Conservation (phyloP, 2,888 invertebrate species). For the Tachina fera region DNA sequence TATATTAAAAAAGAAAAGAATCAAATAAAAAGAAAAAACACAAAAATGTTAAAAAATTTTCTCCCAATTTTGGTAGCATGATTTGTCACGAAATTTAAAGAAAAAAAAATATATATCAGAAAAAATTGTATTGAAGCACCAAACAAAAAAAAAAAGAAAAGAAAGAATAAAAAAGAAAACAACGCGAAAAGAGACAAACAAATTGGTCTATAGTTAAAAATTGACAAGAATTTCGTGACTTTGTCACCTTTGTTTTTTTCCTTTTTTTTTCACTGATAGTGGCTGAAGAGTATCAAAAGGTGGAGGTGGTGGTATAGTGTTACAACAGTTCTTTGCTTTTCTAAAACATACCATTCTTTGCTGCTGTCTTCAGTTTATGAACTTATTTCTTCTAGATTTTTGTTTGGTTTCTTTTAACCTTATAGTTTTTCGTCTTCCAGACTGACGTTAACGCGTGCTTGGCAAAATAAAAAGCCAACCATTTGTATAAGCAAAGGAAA, state of each 20-base stretch:
- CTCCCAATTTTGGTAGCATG: slow-evolving; percentile 82
- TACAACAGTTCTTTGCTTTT: slow-evolving; percentile 67
- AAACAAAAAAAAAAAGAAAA: slow-evolving; percentile 26
- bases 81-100: slow-evolving; percentile 81
- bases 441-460: slow-evolving; percentile 67
- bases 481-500: slow-evolving; percentile 23
- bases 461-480: slow-evolving; percentile 26
- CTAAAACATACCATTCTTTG: slow-evolving; percentile 17
- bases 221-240: slow-evolving; percentile 83
- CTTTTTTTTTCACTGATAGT: slow-evolving; percentile 25
- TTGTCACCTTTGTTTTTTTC: slow-evolving; percentile 80
- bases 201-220: slow-evolving; percentile 83
- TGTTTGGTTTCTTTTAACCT: slow-evolving; percentile 7
- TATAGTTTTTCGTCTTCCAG: slow-evolving; percentile 53
- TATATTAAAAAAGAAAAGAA: slow-evolving; percentile 21
- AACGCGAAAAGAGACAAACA: slow-evolving; percentile 79
- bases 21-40: slow-evolving; percentile 34
- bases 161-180: slow-evolving; percentile 59
- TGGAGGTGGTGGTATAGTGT: slow-evolving; percentile 70
- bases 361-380: slow-evolving; percentile 32
- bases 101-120: slow-evolving; percentile 51
- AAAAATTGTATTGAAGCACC: slow-evolving; percentile 53
- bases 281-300: slow-evolving; percentile 61
- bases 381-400: slow-evolving; percentile 17
- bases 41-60: slow-evolving; percentile 69